A percentile compares a stretch with the other conserved stretches of the same genome.
Evolutionary conservation across 92 coral and sea anemone genomes (phyloP).

Genomic region (Umimayanthus chanpuru): DNA sequence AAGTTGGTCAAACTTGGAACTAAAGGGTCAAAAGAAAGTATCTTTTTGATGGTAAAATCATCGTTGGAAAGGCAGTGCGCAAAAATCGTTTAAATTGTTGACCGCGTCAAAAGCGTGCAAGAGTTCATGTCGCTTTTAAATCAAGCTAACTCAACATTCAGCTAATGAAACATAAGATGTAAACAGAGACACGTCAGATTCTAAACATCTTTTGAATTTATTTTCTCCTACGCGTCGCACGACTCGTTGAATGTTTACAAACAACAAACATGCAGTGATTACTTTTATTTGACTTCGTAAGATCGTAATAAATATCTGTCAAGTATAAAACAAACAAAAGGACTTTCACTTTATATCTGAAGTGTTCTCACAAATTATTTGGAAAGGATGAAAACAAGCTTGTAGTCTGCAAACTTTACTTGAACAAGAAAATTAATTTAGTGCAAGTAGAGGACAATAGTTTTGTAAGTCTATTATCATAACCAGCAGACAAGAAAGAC

Average conservation of each 20-base stretch:
- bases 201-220: neutral
- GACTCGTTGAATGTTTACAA: slow-evolving; percentile 9
- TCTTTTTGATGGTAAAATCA: neutral
- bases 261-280: slow-evolving; percentile 8
- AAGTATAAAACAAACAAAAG: neutral
- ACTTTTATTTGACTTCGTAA: slow-evolving; percentile 12
- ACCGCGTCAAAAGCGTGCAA: slow-evolving; percentile 13
- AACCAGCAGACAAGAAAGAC: neutral
- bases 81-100: neutral
- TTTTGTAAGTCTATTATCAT: slow-evolving; percentile 1
- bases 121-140: neutral
- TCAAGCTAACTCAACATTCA: neutral
- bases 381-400: neutral
- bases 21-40: neutral
- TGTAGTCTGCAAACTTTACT: neutral
- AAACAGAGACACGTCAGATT: slow-evolving; percentile 2
- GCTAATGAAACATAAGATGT: slow-evolving; percentile 11
- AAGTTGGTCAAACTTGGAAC: neutral
- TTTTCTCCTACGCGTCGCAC: neutral
- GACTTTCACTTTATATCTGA: neutral
- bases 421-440: slow-evolving; percentile 13
- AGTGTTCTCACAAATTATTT: slow-evolving; percentile 3
- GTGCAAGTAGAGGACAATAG: neutral
- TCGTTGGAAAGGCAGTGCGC: neutral
- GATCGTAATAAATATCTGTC: slow-evolving; percentile 12